Base-by-base conservation (phyloP, 1,140 invertebrate genomes). In the Dermatophagoides farinae region DNA sequence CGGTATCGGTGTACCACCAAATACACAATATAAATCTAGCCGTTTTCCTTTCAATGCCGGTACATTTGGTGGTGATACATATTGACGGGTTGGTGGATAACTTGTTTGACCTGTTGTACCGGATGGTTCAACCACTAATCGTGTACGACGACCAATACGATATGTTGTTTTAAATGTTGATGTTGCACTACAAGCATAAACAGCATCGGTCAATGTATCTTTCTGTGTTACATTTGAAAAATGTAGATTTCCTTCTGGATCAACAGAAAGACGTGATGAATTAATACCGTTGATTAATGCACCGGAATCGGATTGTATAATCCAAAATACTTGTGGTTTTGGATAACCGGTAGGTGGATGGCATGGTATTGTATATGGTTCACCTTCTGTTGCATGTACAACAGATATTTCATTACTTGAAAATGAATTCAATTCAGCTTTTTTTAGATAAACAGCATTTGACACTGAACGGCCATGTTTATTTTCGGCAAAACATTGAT, bases 401-500 rank as follows among this genome's bases (percentile, higher is more conserved):
- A 64, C 58, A 37, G 66, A 54, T 16, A 63, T 22, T 1, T 62
- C 57, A 50, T 83, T 80, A 66, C 87, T 85, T 70, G 88, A 88
- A 73, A 93, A 92, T 0, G 84, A 84, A 71, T 90, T 90, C 60
- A 93, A 73, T 71, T 92, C 88, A 6, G 91, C 87, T 73, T 92
- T 90, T n/a, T 89, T 77, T 14, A 96, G 84, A 68, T 89, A 90
- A 11, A 96, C 88, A 0, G 87, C 88, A 71, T 95, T 93, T 0
- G 88, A 91, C 0, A 88, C 88, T 14, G 90, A 88, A 5, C 79
- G 85, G 49, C 95, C 95, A 40, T 88, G 89, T 67, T 88, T 83
- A 70, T 99, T 98, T 66, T 82, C 79, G 0, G 93, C 93, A 71
- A 92, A 90, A 74, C 95, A 99, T 70, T 97, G 92, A 73, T 97